phyloP scores from a whole-genome alignment of 2,888 invertebrate species.

The Andrena minutula region DNA sequence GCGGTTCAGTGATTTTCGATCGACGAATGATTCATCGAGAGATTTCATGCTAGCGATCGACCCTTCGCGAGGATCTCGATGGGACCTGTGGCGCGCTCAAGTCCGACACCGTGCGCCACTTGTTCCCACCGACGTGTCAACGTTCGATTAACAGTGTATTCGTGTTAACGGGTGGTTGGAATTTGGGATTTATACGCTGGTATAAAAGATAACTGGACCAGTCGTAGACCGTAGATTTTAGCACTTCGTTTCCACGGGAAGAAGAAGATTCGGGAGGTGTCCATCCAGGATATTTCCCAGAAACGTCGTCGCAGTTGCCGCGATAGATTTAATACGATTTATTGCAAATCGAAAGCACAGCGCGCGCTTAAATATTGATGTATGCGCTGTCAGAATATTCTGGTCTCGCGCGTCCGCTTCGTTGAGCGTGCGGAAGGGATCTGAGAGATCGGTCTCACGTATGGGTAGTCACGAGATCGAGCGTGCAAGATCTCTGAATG shows the following conservation, averaged over 20 bases:
- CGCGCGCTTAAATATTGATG: conserved; percentile 49
- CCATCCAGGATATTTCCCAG: conserved; percentile 8
- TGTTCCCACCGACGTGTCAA: neutral
- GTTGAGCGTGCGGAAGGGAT: conserved; percentile 12
- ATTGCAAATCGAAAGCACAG: conserved; percentile 40
- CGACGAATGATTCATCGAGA: conserved; percentile 21
- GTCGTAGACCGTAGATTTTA: neutral
- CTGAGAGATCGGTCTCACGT: conserved; percentile 23
- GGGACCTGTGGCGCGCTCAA: neutral
- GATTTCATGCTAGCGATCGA: conserved; percentile 1
- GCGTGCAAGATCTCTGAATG: conserved; percentile 1
- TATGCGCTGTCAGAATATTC: conserved; percentile 49
- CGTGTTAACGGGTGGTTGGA: neutral
- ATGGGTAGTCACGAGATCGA: conserved; percentile 38
- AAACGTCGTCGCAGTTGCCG: neutral
- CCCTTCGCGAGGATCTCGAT: neutral
- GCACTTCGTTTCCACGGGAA: neutral
- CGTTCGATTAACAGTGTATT: neutral
- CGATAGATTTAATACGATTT: conserved; percentile 39
- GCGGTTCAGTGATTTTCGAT: conserved; percentile 27
- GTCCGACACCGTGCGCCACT: neutral
- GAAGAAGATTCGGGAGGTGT: neutral
- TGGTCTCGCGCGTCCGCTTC: neutral
- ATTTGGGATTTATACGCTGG: too few relatives aligned
- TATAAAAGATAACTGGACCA: neutral